These are phyloP conservation scores for Leuctra nigra DNA, from an alignment of 2,888 invertebrate genomes.

Conservation along the genomic window DNA sequence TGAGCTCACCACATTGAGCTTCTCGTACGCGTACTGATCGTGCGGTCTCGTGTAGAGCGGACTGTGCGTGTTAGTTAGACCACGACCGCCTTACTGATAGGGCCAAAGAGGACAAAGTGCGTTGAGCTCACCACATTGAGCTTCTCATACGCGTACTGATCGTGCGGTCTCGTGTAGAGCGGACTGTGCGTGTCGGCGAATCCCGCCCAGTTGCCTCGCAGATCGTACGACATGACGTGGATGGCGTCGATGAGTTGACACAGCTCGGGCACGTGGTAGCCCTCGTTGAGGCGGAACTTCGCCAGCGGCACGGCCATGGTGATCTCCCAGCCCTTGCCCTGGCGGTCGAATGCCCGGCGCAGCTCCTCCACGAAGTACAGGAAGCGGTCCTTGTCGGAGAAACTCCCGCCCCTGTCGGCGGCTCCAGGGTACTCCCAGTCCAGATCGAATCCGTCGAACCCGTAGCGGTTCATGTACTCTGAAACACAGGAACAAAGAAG, in stretches of 20 bases:
- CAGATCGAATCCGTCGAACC: slow-evolving; percentile 79
- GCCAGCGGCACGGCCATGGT: slow-evolving; percentile 87
- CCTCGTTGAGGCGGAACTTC: slow-evolving; percentile 79
- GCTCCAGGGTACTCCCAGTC: slow-evolving; percentile 92
- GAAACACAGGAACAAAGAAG: no score
- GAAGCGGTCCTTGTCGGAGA: slow-evolving; percentile 76
- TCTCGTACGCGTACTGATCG: slow-evolving; percentile 85
- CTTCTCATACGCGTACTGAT: slow-evolving; percentile 84
- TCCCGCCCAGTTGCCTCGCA: slow-evolving; percentile 85
- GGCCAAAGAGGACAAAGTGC: no score
- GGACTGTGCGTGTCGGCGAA: slow-evolving; percentile 88
- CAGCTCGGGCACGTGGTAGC: slow-evolving; percentile 83
- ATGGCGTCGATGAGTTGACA: slow-evolving; percentile 77
- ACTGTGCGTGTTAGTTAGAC: slow-evolving; percentile 84
- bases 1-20: slow-evolving; percentile 79
- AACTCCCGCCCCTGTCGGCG: slow-evolving; percentile 76
- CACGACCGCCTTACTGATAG: no score
- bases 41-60: slow-evolving; percentile 78
- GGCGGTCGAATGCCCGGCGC: slow-evolving; percentile 67
- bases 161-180: slow-evolving; percentile 75
- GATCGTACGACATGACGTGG: slow-evolving; percentile 81
- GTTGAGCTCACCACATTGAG: slow-evolving; percentile 85
- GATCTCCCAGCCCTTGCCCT: slow-evolving; percentile 73
- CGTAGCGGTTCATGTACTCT: slow-evolving; percentile 69
- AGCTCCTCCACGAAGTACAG: slow-evolving; percentile 76